Evolutionary conservation across 2,113 vertebrate genomes (phyloP).

Genomic region (Catagonus wagneri): DNA sequence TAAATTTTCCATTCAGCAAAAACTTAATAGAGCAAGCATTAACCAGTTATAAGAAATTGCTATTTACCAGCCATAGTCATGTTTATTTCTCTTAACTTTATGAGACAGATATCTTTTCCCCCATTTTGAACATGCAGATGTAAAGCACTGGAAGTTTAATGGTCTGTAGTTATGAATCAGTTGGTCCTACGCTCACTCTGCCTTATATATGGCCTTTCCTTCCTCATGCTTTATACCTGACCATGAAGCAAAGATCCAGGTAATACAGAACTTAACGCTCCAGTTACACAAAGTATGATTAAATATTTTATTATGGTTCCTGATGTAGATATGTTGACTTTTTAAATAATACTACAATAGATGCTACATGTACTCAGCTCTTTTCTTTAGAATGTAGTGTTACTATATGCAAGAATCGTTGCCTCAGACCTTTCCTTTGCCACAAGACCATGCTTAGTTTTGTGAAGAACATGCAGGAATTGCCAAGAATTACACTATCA

Average conservation of each 20-base stretch:
- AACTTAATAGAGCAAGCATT: background rate
- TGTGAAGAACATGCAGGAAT: background rate
- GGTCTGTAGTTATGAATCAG: background rate
- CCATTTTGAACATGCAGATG: background rate
- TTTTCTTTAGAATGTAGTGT: no score
- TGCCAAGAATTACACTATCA: background rate
- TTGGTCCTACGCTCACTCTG: background rate
- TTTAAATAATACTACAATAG: background rate
- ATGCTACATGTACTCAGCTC: background rate
- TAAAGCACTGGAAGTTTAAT: background rate
- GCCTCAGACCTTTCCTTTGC: background rate
- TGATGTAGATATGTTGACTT: background rate
- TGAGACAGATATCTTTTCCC: background rate
- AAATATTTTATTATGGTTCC: background rate
- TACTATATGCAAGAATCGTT: background rate
- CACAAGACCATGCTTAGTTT: background rate
- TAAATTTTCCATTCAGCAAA: background rate
- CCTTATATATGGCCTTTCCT: background rate
- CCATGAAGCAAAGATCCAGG: background rate
- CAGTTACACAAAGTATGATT: background rate
- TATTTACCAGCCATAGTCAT: background rate
- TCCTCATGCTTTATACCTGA: background rate
- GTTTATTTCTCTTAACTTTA: background rate
- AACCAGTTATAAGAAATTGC: background rate
- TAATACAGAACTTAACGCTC: background rate